Base-by-base conservation (phyloP, 1,140 invertebrate genomes). In the Musca domestica region DNA sequence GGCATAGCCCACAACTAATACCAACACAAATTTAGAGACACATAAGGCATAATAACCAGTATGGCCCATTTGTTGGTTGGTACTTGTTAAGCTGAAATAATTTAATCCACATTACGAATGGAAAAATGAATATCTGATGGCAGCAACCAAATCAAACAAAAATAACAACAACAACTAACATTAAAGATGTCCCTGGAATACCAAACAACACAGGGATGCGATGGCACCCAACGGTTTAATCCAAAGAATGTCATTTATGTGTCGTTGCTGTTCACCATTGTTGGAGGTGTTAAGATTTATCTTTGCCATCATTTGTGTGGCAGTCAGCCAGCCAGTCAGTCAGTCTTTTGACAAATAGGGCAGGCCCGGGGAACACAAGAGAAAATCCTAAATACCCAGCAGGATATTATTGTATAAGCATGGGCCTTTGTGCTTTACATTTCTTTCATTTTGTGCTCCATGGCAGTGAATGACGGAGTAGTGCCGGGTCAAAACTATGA, bases 211-310 rank as follows among this genome's bases (percentile, higher is more conserved):
- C 9, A 0, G 25, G 17, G 30, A 30, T 54, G 17, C 12, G 25
- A 58, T 34, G 56, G 56, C 56, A 61, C 56, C 56, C 56, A 61
- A 20, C 41, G 56, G 56, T 15, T 61, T 9, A 61, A 61, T 61
- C 56, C 56, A 23, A 41, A 61, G 30, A 61, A 61, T 61, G 56
- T 61, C 56, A 61, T 61, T 61, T 61, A 34, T 34, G 56, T 20
- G 27, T 34, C 22, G 27, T 61, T 41, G 34, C n/a, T 41, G 12
- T 41, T 41, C 34, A 41, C 34, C n/a, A 41, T 61, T 61, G 56
- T 61, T 15, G 56, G 34, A 61, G 56, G 56, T 61, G 56, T 61
- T 61, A 61, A 61, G 30, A 61, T 61, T 61, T 61, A 61, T 61
- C 56, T 61, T 61, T 61, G 56, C 56, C 30, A 61, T 61, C 56